Conservation (phyloP, 2,888 invertebrate genomes). For the Cheilosia pagana region DNA sequence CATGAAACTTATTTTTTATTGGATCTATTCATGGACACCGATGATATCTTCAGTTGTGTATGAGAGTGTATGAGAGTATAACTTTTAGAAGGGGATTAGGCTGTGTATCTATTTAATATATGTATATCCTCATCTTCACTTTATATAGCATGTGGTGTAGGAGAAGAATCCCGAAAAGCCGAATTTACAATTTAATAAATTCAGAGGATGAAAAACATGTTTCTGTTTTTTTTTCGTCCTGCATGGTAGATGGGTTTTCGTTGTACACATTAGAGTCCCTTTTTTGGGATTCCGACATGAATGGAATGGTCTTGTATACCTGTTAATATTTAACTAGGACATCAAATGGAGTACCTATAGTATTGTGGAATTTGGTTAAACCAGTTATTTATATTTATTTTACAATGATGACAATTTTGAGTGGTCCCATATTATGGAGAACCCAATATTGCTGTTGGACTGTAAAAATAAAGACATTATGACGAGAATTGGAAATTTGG, state of each 20-base stretch:
- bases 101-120: conserved; percentile 34
- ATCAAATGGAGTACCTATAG: conserved; percentile 23
- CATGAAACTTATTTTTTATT: conserved; percentile 20
- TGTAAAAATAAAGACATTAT: not conserved
- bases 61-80: not conserved
- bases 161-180: conserved; percentile 20
- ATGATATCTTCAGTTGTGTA: conserved; percentile 25
- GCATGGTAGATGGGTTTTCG: conserved; percentile 9
- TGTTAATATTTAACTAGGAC: conserved; percentile 49
- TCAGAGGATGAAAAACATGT: conserved; percentile 27
- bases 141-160: conserved; percentile 36
- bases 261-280: conserved; percentile 1
- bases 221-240: not conserved
- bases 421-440: not conserved
- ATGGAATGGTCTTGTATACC: conserved; percentile 21
- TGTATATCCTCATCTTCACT: conserved; percentile 47
- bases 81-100: not conserved
- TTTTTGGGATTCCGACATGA: conserved; percentile 12
- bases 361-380: conserved; percentile 19
- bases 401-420: conserved; percentile 8
- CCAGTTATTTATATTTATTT: conserved; percentile 22
- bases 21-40: conserved; percentile 3
- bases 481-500: not conserved
- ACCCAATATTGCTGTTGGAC: not conserved
- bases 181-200: conserved; percentile 44